phyloP scores from a whole-genome alignment of 2,888 invertebrate genomes.

The Nymphalis polychloros region DNA sequence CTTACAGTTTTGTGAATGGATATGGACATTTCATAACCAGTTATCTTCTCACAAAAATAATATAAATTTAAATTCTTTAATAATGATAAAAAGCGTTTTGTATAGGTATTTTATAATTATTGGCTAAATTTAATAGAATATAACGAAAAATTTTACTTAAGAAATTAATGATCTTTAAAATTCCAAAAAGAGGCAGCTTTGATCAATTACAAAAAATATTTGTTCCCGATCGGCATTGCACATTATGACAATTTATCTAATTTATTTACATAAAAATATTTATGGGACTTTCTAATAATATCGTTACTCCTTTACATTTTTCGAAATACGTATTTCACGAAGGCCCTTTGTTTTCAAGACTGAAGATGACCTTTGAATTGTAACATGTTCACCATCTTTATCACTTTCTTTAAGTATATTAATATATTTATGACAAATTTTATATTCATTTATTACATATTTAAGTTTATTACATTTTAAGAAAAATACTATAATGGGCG shows the following conservation, averaged over 20 bases:
- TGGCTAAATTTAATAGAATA: background rate
- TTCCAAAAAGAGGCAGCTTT: background rate
- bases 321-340: conserved; percentile 40
- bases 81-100: conserved; percentile 3
- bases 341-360: conserved; percentile 32
- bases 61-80: background rate
- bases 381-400: conserved; percentile 15
- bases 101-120: background rate
- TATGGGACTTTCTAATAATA: conserved; percentile 35
- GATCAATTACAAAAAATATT: conserved; percentile 20
- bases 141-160: background rate
- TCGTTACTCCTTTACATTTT: conserved; percentile 35
- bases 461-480: background rate
- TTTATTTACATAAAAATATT: conserved; percentile 39
- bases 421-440: conserved; percentile 26
- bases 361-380: conserved; percentile 34
- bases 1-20: too few relatives aligned
- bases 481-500: conserved; percentile 4
- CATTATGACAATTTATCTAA: conserved; percentile 40
- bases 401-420: conserved; percentile 15
- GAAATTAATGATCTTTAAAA: background rate
- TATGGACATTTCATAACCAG: too few relatives aligned
- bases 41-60: too few relatives aligned
- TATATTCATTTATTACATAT: background rate
- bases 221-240: conserved; percentile 42